Evolutionary conservation across 2,888 invertebrate genomes (phyloP).

Genomic region (Ischnura elegans): DNA sequence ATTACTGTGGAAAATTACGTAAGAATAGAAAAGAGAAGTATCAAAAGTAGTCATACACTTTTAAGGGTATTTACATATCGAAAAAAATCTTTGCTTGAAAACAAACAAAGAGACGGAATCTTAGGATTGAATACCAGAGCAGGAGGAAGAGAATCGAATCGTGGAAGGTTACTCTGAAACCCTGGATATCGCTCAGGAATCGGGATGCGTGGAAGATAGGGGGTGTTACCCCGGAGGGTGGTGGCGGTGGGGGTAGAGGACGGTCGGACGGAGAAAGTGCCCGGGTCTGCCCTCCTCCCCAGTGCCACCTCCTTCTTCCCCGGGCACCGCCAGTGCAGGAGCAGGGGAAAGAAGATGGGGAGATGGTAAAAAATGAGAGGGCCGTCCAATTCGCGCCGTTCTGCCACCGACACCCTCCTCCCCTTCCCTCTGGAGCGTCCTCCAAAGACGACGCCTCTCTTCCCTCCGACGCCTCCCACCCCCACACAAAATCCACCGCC

Average conservation of each 20-base stretch:
- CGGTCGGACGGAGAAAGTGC: constrained; percentile 53
- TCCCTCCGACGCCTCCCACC: not conserved
- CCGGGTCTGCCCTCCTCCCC: constrained; percentile 27
- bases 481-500: not conserved
- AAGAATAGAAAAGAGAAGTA: no score
- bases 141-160: not conserved
- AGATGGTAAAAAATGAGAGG: not conserved
- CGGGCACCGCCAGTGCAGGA: constrained; percentile 4
- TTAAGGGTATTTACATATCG: no score
- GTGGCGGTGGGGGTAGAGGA: no score
- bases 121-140: no score
- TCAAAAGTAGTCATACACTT: no score
- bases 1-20: no score
- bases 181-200: not conserved
- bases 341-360: not conserved
- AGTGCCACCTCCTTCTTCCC: constrained; percentile 30
- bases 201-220: not conserved
- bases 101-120: no score
- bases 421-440: not conserved
- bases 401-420: constrained; percentile 42
- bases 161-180: not conserved
- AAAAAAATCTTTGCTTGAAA: no score
- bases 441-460: constrained; percentile 40
- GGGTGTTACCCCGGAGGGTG: not conserved
- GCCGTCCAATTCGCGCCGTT: constrained; percentile 22